Base-by-base conservation (phyloP, 2,888 invertebrate species). In the Lordiphosa fenestrarum region DNA sequence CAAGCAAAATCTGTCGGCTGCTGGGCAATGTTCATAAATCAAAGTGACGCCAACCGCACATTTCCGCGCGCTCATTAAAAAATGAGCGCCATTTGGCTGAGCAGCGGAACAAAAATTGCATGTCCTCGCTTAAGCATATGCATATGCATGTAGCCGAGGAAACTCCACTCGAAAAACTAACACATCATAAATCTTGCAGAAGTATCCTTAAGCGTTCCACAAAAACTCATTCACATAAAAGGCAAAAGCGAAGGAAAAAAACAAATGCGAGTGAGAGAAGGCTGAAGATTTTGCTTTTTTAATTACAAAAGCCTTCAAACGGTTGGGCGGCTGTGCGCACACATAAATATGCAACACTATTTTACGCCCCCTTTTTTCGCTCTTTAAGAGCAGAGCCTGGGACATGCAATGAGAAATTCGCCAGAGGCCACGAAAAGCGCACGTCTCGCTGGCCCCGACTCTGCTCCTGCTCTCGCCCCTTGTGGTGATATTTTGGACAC, bases 61-160 rank as follows among this genome's bases (percentile, higher is more conserved):
- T 73, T 82, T 82, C 73, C 73, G 71, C 52, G 64, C 82, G 71
- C 78, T 78, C 75, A 82, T 78, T 78, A 78, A 82, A 77, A 78
- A 78, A 82, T 82, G 75, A 78, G 66, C 82, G 66, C 71, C 78
- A 78, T 82, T 82, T 77, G 70, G 66, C 78, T 33, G 30, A 71
- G 74, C 50, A 55, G 61, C 61, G 23, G 25, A 53, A 36, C 39
- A 64, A 77, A 73, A 81, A 74, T 74, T 69, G 77, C 71, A 76
- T 69, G 71, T 67, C 60, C 69, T 59, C 53, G 19, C 30, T 73
- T 60, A 73, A 73, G 66, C 62, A 82, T 60, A 76, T 73, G 73
- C 69, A 80, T 74, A 74, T 73, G 65, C 61, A 70, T 72, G 68
- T 48, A 46, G 21, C 54, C 35, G 53, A 59, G 56, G 51, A 53